A percentile compares a stretch with the other conserved stretches of the same genome.
Evolutionary conservation across 2,797 vertebrate species (phyloP).

Genomic region (Okamejei kenojei): DNA sequence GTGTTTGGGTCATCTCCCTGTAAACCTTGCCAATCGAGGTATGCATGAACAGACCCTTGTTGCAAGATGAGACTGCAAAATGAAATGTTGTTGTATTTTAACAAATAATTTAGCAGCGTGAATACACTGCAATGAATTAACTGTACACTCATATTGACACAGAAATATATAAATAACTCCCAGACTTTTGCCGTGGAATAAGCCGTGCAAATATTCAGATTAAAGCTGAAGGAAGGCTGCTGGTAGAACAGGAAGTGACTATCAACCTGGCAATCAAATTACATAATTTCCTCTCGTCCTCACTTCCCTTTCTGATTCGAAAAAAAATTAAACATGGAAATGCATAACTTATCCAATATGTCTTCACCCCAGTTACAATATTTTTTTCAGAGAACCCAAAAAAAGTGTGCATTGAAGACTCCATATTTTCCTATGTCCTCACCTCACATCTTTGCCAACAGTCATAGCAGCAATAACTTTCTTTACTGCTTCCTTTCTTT

Average conservation of each 20-base stretch:
- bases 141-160: background rate
- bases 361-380: no score
- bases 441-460: constrained; percentile 98
- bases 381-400: background rate
- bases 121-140: background rate
- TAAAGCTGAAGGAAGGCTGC: background rate
- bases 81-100: background rate
- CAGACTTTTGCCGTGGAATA: background rate
- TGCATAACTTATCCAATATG: background rate
- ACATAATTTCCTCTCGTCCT: background rate
- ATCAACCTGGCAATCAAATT: background rate
- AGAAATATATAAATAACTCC: background rate
- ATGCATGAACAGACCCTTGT: no score
- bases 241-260: background rate
- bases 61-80: background rate
- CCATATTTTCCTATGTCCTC: constrained; percentile 40
- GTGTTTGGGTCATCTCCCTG: no score
- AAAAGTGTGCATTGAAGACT: background rate
- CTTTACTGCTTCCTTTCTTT: constrained; percentile 96
- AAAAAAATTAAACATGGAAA: background rate
- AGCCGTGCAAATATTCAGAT: background rate
- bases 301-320: background rate
- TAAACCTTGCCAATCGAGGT: no score
- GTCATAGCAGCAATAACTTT: constrained; percentile 99
- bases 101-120: background rate